Percentiles rank a stretch among this genome's conserved stretches.
Conservation (phyloP, 2,797 vertebrate species). For the Varecia variegata region DNA sequence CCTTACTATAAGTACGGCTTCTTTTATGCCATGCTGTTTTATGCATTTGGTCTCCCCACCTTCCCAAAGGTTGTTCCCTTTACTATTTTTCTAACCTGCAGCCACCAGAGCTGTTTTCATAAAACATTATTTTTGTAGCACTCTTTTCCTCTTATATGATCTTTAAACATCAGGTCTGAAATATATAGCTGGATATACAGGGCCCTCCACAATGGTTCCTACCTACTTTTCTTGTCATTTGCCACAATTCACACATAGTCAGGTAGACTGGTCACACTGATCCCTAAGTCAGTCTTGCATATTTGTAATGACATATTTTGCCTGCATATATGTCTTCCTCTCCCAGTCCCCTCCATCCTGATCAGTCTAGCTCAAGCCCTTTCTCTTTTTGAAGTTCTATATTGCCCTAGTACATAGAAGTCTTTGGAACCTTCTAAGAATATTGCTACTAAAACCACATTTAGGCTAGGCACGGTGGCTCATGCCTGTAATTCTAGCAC, state of each 20-base stretch:
- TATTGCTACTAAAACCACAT: background rate
- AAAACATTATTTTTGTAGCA: background rate
- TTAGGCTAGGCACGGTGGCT: background rate
- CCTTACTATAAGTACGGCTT: background rate
- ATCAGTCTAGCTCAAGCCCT: background rate
- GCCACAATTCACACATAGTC: background rate
- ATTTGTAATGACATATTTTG: background rate
- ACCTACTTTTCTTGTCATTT: background rate
- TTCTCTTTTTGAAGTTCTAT: background rate
- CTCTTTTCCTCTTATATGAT: background rate
- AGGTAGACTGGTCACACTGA: background rate
- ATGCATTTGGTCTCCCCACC: background rate
- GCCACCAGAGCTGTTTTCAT: background rate
- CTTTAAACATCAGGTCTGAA: conserved; percentile 20
- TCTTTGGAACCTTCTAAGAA: conserved; percentile 9
- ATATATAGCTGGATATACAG: background rate
- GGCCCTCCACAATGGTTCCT: background rate
- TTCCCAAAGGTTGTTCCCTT: background rate
- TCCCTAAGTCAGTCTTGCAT: background rate
- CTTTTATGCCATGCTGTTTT: background rate
- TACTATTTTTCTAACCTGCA: background rate
- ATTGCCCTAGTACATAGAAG: background rate
- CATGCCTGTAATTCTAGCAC: too few relatives aligned
- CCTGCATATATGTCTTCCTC: background rate
- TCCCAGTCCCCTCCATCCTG: background rate